Percentiles rank a stretch among this genome's conserved stretches.
Conservation (phyloP, 2,797 vertebrate genomes). For the Mareca penelope region DNA sequence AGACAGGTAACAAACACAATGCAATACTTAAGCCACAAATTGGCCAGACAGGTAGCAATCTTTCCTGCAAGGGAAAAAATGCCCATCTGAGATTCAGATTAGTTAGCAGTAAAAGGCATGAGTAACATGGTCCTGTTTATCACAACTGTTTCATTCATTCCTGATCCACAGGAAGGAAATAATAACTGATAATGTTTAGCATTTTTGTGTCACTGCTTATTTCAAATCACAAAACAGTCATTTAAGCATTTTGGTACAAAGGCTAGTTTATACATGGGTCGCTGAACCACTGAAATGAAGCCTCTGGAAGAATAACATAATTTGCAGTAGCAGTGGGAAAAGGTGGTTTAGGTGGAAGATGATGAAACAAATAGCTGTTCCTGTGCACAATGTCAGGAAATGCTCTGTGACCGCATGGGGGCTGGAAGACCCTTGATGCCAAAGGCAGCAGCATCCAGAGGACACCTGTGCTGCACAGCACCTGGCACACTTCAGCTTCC, state of each 20-base stretch:
- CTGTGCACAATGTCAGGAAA: conserved; percentile 8
- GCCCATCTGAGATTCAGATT: conserved; percentile 16
- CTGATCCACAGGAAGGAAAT: conserved; percentile 27
- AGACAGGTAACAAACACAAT: background rate
- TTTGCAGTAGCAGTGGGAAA: background rate
- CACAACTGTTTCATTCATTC: background rate
- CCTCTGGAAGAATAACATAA: fast-evolving
- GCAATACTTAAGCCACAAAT: background rate
- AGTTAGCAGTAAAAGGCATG: background rate
- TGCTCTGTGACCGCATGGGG: background rate
- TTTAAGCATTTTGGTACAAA: conserved; percentile 1
- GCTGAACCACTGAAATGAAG: background rate
- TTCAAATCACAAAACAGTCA: background rate
- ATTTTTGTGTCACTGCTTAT: background rate
- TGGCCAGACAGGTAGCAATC: background rate
- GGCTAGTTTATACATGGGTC: background rate
- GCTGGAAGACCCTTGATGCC: background rate
- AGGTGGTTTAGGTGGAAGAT: background rate
- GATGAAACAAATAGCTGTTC: background rate
- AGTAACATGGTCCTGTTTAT: conserved; percentile 13
- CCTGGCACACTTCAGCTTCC: background rate
- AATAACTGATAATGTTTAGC: background rate
- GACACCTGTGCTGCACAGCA: background rate
- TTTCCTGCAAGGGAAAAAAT: background rate
- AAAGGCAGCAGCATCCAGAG: background rate